A percentile compares a stretch with the other conserved stretches of the same genome.
Evolutionary conservation across 2,113 vertebrate genomes (phyloP).

Genomic region (Rhegmatorhina hoffmannsi): DNA sequence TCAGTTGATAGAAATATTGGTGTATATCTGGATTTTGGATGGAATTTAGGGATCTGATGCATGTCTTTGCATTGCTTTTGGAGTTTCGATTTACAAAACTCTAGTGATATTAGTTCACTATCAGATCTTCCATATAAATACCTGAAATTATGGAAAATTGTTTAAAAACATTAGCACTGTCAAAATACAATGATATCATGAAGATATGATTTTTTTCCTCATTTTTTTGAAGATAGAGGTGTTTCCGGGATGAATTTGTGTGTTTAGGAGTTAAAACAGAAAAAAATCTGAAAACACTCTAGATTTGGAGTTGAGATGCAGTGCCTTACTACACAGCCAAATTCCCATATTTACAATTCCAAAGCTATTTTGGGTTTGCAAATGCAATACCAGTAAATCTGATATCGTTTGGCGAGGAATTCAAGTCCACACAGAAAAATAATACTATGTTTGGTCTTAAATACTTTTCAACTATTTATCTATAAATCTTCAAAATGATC

Average conservation of each 20-base stretch:
- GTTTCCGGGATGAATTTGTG: not conserved
- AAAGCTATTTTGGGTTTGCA: not conserved
- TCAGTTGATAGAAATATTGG: not conserved
- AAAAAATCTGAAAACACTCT: not conserved
- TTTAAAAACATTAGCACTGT: not conserved
- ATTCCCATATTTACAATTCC: not conserved
- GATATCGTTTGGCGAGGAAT: not conserved
- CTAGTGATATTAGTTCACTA: not conserved
- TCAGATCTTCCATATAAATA: not conserved
- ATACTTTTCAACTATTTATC: not conserved
- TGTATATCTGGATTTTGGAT: not conserved
- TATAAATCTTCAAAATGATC: not conserved
- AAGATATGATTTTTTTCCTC: not conserved
- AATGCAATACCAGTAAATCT: not conserved
- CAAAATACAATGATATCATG: not conserved
- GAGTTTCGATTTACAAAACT: not conserved
- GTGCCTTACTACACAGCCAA: not conserved
- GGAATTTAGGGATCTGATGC: not conserved
- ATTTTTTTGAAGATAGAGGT: not conserved
- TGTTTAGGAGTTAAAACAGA: not conserved
- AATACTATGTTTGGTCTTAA: not conserved
- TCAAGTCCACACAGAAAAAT: not conserved
- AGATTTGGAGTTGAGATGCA: not conserved
- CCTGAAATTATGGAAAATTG: not conserved
- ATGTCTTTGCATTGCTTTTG: not conserved